Evolutionary conservation across 2,113 vertebrate genomes (phyloP).

Genomic region (Peromyscus polionotus): DNA sequence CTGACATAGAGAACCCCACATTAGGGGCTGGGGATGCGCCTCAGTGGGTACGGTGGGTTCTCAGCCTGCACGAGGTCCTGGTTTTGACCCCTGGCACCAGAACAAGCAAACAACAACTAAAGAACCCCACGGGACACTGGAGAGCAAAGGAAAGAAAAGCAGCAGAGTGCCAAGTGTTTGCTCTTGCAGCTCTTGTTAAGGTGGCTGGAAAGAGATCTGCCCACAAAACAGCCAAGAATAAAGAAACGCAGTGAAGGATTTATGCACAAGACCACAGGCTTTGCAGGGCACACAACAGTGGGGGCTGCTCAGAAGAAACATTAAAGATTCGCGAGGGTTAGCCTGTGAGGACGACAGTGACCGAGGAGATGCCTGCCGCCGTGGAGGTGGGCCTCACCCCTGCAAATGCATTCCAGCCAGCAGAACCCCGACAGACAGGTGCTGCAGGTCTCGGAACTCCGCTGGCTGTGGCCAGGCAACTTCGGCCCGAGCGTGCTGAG

Average conservation of each 20-base stretch:
- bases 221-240: background rate
- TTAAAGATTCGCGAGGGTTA: background rate
- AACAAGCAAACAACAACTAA: background rate
- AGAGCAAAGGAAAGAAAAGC: background rate
- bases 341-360: background rate
- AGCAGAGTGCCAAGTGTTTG: background rate
- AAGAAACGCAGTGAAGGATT: too few species aligned
- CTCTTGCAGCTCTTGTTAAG: background rate
- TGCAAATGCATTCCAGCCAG: rapidly evolving
- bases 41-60: too few species aligned
- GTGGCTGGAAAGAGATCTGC: background rate
- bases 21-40: too few species aligned
- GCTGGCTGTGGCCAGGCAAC: background rate
- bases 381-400: background rate
- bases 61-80: background rate
- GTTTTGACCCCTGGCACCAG: background rate
- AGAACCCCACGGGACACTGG: background rate
- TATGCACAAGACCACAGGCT: background rate
- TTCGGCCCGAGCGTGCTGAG: background rate
- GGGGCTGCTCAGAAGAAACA: background rate
- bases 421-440: background rate
- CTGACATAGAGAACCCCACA: background rate
- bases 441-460: background rate
- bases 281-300: background rate
- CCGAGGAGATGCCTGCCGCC: background rate